phyloP scores from a whole-genome alignment of 53 echinoderm and acorn worm genomes.

The Echinometra lucunter region DNA sequence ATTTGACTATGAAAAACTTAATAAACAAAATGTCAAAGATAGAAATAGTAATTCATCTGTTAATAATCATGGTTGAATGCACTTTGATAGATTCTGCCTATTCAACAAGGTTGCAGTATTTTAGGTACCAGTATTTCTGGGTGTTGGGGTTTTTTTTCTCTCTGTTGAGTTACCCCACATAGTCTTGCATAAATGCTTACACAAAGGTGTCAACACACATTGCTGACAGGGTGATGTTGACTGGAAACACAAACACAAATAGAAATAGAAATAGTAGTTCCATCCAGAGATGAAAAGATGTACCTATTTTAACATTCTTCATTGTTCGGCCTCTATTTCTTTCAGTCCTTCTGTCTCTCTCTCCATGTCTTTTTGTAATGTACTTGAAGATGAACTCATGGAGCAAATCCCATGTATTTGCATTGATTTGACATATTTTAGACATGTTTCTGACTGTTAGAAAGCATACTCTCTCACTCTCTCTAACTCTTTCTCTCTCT shows the following conservation, averaged over 20 bases:
- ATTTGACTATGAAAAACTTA: not conserved
- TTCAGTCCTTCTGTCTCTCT: not conserved
- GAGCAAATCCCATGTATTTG: not conserved
- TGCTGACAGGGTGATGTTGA: not conserved
- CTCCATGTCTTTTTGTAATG: not conserved
- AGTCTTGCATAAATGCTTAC: not conserved
- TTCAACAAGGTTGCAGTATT: not conserved
- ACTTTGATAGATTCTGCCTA: not conserved
- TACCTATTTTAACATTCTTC: not conserved
- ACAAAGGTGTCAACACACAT: not conserved
- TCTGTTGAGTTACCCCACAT: not conserved
- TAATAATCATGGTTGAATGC: not conserved
- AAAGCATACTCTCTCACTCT: not conserved
- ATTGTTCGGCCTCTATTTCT: too few species aligned
- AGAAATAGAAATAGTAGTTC: not conserved
- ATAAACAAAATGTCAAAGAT: not conserved
- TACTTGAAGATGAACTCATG: not conserved
- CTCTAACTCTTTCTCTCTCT: not conserved
- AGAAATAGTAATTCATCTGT: not conserved
- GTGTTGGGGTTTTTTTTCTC: not conserved
- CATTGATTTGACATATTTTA: not conserved
- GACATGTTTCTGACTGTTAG: not conserved
- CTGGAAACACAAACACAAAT: not conserved
- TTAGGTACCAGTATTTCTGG: not conserved
- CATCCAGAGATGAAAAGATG: not conserved